phyloP scores from a whole-genome alignment of 2,888 invertebrate species.

The Heterodera filipjevi region DNA sequence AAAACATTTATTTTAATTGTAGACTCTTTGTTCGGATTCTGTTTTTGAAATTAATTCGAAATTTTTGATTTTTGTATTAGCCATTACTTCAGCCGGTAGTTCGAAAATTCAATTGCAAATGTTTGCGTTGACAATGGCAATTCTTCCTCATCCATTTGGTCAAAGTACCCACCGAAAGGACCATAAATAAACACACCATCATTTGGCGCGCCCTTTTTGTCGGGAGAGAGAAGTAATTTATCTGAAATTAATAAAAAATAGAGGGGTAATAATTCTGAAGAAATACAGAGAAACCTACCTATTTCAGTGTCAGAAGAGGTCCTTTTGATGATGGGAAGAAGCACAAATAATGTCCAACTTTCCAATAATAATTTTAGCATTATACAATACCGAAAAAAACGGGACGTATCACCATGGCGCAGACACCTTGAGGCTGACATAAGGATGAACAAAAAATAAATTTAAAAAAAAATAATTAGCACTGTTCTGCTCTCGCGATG shows the following conservation, averaged over 20 bases:
- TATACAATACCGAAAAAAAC: background rate
- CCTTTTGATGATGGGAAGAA: background rate
- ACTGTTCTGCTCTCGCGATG: no score
- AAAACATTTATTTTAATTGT: no score
- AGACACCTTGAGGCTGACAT: no score
- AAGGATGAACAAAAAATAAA: no score
- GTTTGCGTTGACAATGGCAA: slow-evolving; percentile 4
- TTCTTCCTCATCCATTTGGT: slow-evolving; percentile 13
- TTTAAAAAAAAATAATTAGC: no score
- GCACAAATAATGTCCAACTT: background rate
- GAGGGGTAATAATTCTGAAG: background rate
- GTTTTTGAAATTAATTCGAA: no score
- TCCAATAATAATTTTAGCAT: background rate
- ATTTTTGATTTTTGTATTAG: background rate
- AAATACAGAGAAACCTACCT: background rate
- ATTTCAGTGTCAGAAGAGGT: background rate
- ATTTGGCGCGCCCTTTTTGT: background rate
- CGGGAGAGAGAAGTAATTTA: background rate
- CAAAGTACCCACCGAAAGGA: background rate
- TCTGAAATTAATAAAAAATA: background rate
- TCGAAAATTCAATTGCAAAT: slow-evolving; percentile 8
- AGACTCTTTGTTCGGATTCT: no score
- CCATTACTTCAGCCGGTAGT: background rate
- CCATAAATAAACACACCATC: background rate
- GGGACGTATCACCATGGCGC: no score